phyloP scores from a whole-genome alignment of 2,113 vertebrate genomes.

The Zosterops hypoxanthus region DNA sequence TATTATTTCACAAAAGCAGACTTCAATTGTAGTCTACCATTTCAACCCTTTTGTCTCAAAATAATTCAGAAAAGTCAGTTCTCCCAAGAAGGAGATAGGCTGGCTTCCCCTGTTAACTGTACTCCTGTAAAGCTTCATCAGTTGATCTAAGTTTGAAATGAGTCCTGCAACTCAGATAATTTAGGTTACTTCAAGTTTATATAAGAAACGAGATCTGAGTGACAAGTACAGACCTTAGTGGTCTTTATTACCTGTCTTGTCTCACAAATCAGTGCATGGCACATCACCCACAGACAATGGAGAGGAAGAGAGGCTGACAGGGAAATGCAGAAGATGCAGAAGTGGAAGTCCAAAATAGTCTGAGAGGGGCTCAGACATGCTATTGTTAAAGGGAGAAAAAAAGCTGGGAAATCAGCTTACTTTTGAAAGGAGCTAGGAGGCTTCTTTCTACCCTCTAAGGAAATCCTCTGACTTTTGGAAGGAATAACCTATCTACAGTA shows the following conservation, averaged over 20 bases:
- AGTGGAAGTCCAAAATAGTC: neutral
- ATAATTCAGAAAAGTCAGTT: neutral
- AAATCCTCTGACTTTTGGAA: neutral
- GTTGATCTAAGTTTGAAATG: neutral
- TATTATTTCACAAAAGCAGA: neutral
- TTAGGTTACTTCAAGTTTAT: neutral
- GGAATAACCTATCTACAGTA: neutral
- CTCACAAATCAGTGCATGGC: neutral
- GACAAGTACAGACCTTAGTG: neutral
- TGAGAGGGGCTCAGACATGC: neutral
- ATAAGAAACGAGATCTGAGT: neutral
- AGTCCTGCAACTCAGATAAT: neutral
- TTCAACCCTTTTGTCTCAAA: neutral
- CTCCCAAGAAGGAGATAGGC: neutral
- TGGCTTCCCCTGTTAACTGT: neutral
- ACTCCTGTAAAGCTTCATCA: neutral
- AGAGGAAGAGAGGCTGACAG: neutral
- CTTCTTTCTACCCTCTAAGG: neutral
- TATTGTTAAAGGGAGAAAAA: neutral
- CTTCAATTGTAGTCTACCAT: neutral
- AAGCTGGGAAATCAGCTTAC: neutral
- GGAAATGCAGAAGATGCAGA: accelerated
- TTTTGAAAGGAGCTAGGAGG: neutral
- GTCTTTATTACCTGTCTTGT: neutral
- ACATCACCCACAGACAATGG: neutral